Base-by-base conservation (phyloP, 1,140 invertebrate species). In the Psix sp. region DNA sequence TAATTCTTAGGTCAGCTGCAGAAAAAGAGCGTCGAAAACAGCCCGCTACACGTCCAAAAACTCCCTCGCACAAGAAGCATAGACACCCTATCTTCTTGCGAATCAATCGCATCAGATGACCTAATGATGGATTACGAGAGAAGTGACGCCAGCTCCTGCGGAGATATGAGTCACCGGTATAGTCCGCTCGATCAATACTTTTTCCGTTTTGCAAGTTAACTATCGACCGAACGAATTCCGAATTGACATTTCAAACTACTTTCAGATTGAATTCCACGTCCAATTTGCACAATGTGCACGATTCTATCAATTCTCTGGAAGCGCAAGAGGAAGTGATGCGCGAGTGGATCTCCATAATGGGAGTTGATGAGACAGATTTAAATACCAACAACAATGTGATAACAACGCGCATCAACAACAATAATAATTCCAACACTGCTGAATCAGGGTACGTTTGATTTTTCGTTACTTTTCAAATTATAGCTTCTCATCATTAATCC, bases 81-180 rank as follows among this genome's bases (percentile, higher is more conserved):
- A 33, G 93, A 93, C 63, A 94, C 93, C 0, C 80, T 95, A 14
- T 94, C 93, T 31, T 91, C 92, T 20, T 93, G 92, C 75, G 92
- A 93, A 60, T 94, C 93, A 72, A 91, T 94, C 14, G 92, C 92
- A 16, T 94, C 93, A 0, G 93, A 94, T 78, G 94, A 94, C 84
- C 88, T 94, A 21, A 94, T 95, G 92, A 90, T 94, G 88, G 93
- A 95, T 86, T 94, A 92, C 75, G 93, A 94, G 62, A 85, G 90
- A 15, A 92, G 91, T 77, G 88, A 92, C 46, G 89, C 92, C 49
- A 93, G 92, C 78, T 92, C 92, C 20, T 84, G 87, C 48, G 90
- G 81, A 46, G 92, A 93, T 80, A 90, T 90, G 33, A 90, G 90
- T 71, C 91, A 92, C 75, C 91, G 91, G 91, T 92, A 88, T 77